Conservation (phyloP, 1,140 invertebrate genomes). For the Caligus rogercresseyi region DNA sequence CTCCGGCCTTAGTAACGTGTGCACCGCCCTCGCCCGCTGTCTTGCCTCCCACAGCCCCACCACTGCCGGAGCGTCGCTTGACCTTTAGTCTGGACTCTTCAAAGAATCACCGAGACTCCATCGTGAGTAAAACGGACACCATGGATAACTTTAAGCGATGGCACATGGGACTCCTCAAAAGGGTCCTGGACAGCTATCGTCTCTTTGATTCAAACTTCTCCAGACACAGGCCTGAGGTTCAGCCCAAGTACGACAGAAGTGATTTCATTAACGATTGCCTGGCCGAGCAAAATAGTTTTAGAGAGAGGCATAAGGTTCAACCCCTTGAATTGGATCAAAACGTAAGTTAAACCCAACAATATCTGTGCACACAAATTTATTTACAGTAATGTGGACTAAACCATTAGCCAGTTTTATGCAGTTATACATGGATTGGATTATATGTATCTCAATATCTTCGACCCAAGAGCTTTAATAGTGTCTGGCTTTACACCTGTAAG, state of each 20-base stretch:
- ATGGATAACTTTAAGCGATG: background rate
- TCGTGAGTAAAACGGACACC: too few relatives aligned
- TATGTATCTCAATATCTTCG: too few relatives aligned
- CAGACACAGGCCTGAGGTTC: background rate
- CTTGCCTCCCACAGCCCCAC: background rate
- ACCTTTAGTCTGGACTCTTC: too few relatives aligned
- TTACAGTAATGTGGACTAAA: too few relatives aligned
- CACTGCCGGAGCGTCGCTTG: too few relatives aligned
- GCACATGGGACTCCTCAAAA: background rate
- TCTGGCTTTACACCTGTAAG: too few relatives aligned
- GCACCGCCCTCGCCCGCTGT: background rate
- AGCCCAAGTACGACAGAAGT: background rate
- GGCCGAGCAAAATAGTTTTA: background rate
- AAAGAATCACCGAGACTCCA: too few relatives aligned
- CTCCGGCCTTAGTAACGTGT: background rate
- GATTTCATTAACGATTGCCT: background rate
- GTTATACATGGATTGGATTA: too few relatives aligned
- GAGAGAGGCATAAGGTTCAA: background rate
- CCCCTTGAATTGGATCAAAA: background rate
- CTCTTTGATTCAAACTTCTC: background rate
- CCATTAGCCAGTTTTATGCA: too few relatives aligned
- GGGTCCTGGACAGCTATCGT: background rate
- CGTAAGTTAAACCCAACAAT: too few relatives aligned
- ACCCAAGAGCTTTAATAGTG: too few relatives aligned
- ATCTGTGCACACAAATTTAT: too few relatives aligned